Evolutionary conservation across 2,888 invertebrate genomes (phyloP).

Genomic region (Silvanus unidentatus): DNA sequence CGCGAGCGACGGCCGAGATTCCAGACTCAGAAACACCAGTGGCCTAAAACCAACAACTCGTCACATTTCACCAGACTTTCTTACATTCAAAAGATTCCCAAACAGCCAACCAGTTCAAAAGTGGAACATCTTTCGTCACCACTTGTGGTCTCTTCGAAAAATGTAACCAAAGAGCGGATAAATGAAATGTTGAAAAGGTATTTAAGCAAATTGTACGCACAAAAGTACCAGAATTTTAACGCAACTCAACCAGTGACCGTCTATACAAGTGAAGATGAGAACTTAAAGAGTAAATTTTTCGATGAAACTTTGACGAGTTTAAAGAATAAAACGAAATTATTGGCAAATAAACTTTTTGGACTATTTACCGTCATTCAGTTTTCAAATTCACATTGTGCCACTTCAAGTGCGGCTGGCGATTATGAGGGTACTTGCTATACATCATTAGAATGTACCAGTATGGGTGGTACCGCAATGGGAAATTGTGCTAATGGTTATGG

Average conservation of each 20-base stretch:
- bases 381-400: conserved; percentile 57
- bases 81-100: conserved; percentile 14
- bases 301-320: conserved; percentile 18
- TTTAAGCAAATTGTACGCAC: conserved; percentile 25
- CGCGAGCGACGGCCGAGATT: conserved; percentile 13
- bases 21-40: conserved; percentile 11
- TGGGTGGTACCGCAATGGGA: conserved; percentile 60
- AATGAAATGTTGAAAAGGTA: conserved; percentile 27
- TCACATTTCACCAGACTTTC: conserved; percentile 3
- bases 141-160: too few species aligned
- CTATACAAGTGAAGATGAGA: conserved; percentile 7
- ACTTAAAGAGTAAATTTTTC: conserved; percentile 23
- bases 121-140: not conserved
- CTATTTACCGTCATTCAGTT: conserved; percentile 68
- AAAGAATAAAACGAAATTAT: conserved; percentile 38
- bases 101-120: conserved; percentile 1
- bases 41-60: not conserved
- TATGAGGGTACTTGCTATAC: conserved; percentile 68
- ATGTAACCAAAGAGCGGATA: conserved; percentile 17
- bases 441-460: conserved; percentile 57
- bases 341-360: conserved; percentile 53
- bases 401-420: conserved; percentile 48
- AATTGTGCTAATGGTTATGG: conserved; percentile 68
- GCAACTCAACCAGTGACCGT: conserved; percentile 7
- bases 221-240: conserved; percentile 19